A percentile compares a stretch with the other conserved stretches of the same genome.
Evolutionary conservation across 2,888 invertebrate genomes (phyloP).

Genomic region (Himalopsyche japonica): DNA sequence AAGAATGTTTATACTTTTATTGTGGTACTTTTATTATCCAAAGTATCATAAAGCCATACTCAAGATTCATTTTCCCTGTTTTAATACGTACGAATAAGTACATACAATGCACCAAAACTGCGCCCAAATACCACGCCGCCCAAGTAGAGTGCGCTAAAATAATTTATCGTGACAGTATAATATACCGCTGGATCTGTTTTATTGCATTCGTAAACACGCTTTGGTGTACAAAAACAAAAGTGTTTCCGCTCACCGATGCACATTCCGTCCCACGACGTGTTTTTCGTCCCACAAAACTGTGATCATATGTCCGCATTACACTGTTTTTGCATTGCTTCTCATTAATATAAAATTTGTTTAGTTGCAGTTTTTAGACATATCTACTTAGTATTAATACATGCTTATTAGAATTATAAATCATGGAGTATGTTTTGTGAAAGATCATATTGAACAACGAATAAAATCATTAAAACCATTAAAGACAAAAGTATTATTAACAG

Average conservation of each 20-base stretch:
- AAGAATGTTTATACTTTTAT: too few relatives aligned
- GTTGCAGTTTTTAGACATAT: neutral
- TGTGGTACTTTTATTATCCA: too few relatives aligned
- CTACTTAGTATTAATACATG: neutral
- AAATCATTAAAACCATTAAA: too few relatives aligned
- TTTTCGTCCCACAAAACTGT: neutral
- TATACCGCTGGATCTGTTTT: conserved; percentile 24
- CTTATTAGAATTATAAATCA: too few relatives aligned
- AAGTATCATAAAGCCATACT: too few relatives aligned
- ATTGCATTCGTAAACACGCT: conserved; percentile 31
- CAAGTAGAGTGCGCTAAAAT: conserved; percentile 25
- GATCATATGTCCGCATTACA: conserved; percentile 7
- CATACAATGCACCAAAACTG: neutral
- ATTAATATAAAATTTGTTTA: neutral
- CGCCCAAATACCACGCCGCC: conserved; percentile 3
- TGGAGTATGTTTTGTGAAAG: too few relatives aligned
- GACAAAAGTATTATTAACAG: too few relatives aligned
- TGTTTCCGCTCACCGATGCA: conserved; percentile 26
- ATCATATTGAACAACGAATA: too few relatives aligned
- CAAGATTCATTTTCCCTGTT: neutral
- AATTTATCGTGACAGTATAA: conserved; percentile 29
- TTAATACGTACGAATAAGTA: neutral
- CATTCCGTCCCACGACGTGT: neutral
- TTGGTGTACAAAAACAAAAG: conserved; percentile 21
- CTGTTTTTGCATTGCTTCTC: neutral